Conservation (phyloP, 1,140 invertebrate genomes). For the Hetaerina americana region DNA sequence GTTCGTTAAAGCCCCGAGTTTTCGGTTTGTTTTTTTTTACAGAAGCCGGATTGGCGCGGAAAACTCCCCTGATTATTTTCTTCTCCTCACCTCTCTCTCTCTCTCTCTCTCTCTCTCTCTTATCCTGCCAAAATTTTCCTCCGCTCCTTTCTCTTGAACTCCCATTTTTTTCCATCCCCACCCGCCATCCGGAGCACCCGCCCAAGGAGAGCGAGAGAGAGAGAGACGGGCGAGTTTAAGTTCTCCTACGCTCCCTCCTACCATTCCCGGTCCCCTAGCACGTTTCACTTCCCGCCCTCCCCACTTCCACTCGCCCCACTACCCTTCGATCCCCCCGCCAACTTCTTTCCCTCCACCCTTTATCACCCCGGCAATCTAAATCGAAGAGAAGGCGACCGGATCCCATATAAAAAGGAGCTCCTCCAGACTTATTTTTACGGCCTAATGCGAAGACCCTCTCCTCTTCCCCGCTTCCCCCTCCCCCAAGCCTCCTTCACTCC, state of each 20-base stretch:
- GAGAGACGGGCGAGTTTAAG: no score
- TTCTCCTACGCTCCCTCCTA: background rate
- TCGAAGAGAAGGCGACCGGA: background rate
- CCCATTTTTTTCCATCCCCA: no score
- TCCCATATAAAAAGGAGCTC: background rate
- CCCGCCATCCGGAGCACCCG: no score
- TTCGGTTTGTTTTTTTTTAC: no score
- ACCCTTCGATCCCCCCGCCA: background rate
- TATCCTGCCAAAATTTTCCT: no score
- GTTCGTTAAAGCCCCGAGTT: no score
- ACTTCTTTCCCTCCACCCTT: background rate
- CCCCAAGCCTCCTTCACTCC: background rate
- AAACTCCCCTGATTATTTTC: no score
- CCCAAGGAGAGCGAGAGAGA: no score
- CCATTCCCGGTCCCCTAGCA: background rate
- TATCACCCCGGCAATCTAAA: background rate
- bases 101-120: no score
- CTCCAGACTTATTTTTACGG: background rate
- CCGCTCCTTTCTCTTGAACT: no score
- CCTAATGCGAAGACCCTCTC: background rate
- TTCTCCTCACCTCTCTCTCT: no score
- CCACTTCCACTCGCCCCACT: background rate
- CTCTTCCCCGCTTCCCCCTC: background rate
- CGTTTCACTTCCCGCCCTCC: background rate
- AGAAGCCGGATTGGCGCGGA: no score